Evolutionary conservation across 2,113 vertebrate genomes (phyloP).

Genomic region (Rhinoderma darwinii): DNA sequence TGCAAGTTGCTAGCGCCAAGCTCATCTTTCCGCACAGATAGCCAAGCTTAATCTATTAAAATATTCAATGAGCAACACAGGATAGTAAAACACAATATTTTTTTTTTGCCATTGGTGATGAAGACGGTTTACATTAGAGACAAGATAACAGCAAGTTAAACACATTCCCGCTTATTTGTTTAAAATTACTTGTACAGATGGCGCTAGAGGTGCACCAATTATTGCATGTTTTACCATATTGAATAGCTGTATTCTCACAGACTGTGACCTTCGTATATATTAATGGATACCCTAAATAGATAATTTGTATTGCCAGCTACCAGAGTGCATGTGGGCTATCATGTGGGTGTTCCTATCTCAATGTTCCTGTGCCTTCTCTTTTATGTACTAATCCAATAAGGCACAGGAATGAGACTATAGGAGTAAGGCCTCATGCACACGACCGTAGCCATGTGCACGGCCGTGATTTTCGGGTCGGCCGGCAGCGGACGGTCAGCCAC

Average conservation of each 20-base stretch:
- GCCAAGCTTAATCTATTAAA: not conserved
- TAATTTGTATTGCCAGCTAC: not conserved
- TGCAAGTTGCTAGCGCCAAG: not conserved
- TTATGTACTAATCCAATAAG: too few relatives aligned
- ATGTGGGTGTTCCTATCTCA: too few relatives aligned
- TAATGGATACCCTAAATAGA: not conserved
- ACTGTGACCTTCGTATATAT: not conserved
- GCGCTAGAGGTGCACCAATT: too few relatives aligned
- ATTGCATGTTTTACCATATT: too few relatives aligned
- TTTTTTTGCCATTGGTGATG: not conserved
- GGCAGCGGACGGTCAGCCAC: too few relatives aligned
- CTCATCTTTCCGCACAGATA: not conserved
- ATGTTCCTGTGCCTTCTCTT: too few relatives aligned
- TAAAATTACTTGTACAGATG: not conserved
- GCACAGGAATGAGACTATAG: too few relatives aligned
- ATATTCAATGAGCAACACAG: not conserved
- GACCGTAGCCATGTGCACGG: too few relatives aligned
- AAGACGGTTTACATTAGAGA: not conserved
- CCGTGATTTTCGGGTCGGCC: too few relatives aligned
- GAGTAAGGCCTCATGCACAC: too few relatives aligned
- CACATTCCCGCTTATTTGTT: not conserved
- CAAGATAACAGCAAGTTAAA: not conserved
- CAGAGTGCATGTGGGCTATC: not conserved
- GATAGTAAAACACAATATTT: not conserved
- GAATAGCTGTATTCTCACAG: not conserved